Conservation (phyloP, 2,113 vertebrate species). For the Paracanthobrama guichenoti region DNA sequence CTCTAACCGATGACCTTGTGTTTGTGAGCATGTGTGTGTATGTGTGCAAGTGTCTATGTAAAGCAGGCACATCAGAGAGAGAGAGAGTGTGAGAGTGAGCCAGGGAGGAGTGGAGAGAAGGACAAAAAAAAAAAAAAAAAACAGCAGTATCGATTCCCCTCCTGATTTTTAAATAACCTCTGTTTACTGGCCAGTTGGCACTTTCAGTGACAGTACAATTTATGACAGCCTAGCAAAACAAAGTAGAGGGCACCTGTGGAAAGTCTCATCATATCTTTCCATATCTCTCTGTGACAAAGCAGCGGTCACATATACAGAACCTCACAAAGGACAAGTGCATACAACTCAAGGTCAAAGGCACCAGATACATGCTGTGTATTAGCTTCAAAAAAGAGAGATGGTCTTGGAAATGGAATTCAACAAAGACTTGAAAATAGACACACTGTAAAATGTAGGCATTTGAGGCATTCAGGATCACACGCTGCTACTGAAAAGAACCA, state of each 20-base stretch:
- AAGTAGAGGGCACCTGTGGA: conserved; percentile 40
- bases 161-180: conserved; percentile 57
- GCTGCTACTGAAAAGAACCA: not conserved
- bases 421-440: not conserved
- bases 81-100: not conserved
- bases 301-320: conserved; percentile 13
- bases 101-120: conserved; percentile 5
- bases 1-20: conserved; percentile 18
- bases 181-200: conserved; percentile 48
- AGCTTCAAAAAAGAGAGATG: not conserved
- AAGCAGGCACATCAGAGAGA: conserved; percentile 18
- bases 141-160: conserved; percentile 53
- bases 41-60: conserved; percentile 11
- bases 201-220: conserved; percentile 36
- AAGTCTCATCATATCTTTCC: conserved; percentile 26
- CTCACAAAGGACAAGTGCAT: not conserved
- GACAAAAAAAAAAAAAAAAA: not conserved
- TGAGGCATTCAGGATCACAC: not conserved
- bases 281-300: conserved; percentile 20
- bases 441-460: not conserved
- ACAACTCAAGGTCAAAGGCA: conserved; percentile 21
- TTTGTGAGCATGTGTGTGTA: conserved; percentile 1
- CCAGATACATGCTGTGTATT: not conserved
- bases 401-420: not conserved
- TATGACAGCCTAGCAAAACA: conserved; percentile 53